Conservation (phyloP, 2,113 vertebrate species). For the Pycnonotus jocosus region DNA sequence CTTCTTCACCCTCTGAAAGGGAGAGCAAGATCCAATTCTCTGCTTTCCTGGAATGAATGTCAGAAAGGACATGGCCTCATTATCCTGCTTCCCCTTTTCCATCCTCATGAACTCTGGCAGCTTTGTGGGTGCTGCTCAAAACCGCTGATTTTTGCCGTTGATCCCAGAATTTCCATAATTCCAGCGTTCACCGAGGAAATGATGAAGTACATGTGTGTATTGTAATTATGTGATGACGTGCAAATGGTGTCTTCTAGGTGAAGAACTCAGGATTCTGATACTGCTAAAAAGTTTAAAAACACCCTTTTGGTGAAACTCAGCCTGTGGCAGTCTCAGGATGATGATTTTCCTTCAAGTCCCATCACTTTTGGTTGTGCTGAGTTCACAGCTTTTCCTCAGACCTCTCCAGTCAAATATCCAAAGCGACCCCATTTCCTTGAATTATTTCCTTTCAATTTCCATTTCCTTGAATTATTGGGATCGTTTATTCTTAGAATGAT, state of each 20-base stretch:
- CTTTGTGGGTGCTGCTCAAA: background rate
- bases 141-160: background rate
- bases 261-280: background rate
- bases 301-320: background rate
- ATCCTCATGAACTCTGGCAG: background rate
- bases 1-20: background rate
- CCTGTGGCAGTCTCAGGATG: background rate
- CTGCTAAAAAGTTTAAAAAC: background rate
- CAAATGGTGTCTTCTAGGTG: background rate
- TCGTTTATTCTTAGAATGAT: background rate
- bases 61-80: background rate
- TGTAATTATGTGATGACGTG: background rate
- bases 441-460: background rate
- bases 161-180: conserved; percentile 4
- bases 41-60: background rate
- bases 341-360: background rate
- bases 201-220: background rate
- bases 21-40: background rate
- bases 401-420: background rate
- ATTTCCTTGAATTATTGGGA: background rate
- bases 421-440: background rate
- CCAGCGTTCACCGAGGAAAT: background rate
- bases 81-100: background rate
- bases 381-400: background rate
- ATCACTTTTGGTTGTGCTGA: background rate